A percentile compares a stretch with the other conserved stretches of the same genome.
Evolutionary conservation across 2,113 vertebrate species (phyloP).

Genomic region (Podilymbus podiceps): DNA sequence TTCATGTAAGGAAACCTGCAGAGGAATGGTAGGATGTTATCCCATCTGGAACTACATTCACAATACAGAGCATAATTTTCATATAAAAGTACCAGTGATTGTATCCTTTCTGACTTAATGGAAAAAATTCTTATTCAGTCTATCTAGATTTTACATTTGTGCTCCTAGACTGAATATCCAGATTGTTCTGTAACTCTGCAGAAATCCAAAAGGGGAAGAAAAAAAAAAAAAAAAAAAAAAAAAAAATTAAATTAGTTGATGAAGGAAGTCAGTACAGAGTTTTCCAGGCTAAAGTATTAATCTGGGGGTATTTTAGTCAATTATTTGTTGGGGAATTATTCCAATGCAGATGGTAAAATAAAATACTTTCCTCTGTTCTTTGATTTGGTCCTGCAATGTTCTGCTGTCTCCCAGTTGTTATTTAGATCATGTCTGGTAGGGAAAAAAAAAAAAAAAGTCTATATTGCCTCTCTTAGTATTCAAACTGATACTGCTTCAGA

Average conservation of each 20-base stretch:
- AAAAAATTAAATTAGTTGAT: background rate
- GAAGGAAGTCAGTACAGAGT: background rate
- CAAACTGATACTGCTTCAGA: background rate
- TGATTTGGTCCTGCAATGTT: background rate
- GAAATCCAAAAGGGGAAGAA: background rate
- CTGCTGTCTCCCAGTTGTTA: background rate
- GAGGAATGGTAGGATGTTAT: background rate
- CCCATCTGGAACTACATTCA: background rate
- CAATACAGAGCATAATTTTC: background rate
- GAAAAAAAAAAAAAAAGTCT: background rate
- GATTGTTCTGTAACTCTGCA: background rate
- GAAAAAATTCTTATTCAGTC: background rate
- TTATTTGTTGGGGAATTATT: background rate
- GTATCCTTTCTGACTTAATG: background rate
- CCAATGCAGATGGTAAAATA: background rate
- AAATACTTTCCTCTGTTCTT: background rate
- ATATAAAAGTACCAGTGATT: background rate
- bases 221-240: background rate
- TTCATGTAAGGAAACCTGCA: background rate
- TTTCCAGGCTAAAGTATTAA: background rate
- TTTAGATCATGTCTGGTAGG: background rate
- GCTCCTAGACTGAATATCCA: background rate
- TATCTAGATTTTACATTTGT: background rate
- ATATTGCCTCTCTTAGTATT: background rate
- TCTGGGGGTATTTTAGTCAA: background rate